A percentile compares a stretch with the other conserved stretches of the same genome.
phyloP scores from a whole-genome alignment of 2,888 invertebrate species.

The Craniophora ligustri region DNA sequence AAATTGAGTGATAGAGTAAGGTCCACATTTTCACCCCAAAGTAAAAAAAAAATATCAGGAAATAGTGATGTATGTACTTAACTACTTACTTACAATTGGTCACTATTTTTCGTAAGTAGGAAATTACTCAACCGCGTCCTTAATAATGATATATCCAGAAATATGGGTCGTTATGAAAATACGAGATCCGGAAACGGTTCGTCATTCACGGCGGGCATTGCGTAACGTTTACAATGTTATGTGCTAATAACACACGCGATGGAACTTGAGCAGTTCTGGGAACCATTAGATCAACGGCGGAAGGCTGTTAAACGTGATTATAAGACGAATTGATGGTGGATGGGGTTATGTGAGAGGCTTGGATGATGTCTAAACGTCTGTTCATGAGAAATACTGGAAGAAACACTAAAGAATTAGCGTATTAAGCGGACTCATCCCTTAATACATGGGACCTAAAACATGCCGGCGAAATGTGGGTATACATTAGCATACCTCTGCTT shows the following conservation, averaged over 20 bases:
- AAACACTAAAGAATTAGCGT: too few relatives aligned
- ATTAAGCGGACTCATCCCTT: too few relatives aligned
- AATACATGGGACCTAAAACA: too few relatives aligned
- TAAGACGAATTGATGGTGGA: conserved; percentile 16
- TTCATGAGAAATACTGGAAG: too few relatives aligned
- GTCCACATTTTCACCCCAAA: too few relatives aligned
- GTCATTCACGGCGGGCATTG: conserved; percentile 46
- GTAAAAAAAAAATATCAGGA: too few relatives aligned
- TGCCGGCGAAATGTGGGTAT: too few relatives aligned
- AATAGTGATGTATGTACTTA: too few relatives aligned
- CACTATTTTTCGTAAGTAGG: conserved; percentile 5
- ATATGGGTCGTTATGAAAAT: conserved; percentile 52
- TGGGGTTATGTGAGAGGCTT: conserved; percentile 1
- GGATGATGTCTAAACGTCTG: too few relatives aligned
- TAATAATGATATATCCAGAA: conserved; percentile 51
- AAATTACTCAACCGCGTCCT: conserved; percentile 48
- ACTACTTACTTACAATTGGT: too few relatives aligned
- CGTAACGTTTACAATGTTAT: conserved; percentile 56
- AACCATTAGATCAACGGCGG: conserved; percentile 58
- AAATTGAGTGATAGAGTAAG: too few relatives aligned
- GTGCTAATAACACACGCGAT: conserved; percentile 46
- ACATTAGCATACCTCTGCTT: too few relatives aligned
- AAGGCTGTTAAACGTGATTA: conserved; percentile 57
- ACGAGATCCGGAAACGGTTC: conserved; percentile 57
- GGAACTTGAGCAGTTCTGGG: conserved; percentile 51